Conservation (phyloP, 2,888 invertebrate species). For the Eupithecia pulchellata region DNA sequence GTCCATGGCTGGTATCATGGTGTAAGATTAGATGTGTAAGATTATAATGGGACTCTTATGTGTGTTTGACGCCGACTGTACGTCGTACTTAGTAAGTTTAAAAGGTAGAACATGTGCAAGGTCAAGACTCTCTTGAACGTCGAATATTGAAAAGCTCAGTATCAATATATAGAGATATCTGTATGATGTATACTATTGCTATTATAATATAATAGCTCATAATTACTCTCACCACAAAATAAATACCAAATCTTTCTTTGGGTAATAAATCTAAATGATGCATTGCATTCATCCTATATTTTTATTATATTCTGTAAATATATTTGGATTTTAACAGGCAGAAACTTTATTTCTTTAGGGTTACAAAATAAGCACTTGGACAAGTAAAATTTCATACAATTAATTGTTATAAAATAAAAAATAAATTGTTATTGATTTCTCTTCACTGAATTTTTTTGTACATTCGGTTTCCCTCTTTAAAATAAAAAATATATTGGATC, state of each 20-base stretch:
- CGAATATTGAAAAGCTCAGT: neutral
- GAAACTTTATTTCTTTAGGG: too few relatives aligned
- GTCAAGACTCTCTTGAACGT: neutral
- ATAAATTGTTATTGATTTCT: too few relatives aligned
- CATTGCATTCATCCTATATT: neutral
- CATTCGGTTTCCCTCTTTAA: too few relatives aligned
- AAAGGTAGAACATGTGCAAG: slow-evolving; percentile 3
- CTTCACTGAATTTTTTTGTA: too few relatives aligned
- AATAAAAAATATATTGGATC: neutral
- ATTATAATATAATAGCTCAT: too few relatives aligned
- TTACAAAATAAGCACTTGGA: too few relatives aligned
- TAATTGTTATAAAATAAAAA: too few relatives aligned
- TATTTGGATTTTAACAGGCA: neutral
- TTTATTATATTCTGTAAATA: neutral
- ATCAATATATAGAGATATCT: neutral
- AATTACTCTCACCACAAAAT: neutral
- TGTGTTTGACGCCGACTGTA: neutral
- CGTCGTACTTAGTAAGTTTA: neutral
- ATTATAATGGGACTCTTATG: too few relatives aligned
- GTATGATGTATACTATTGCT: neutral
- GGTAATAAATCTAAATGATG: neutral
- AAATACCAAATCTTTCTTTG: neutral
- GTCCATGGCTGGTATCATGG: too few relatives aligned
- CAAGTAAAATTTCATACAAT: too few relatives aligned
- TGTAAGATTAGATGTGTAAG: too few relatives aligned